Conservation (phyloP, 2,113 vertebrate species). For the Barbus barbus region DNA sequence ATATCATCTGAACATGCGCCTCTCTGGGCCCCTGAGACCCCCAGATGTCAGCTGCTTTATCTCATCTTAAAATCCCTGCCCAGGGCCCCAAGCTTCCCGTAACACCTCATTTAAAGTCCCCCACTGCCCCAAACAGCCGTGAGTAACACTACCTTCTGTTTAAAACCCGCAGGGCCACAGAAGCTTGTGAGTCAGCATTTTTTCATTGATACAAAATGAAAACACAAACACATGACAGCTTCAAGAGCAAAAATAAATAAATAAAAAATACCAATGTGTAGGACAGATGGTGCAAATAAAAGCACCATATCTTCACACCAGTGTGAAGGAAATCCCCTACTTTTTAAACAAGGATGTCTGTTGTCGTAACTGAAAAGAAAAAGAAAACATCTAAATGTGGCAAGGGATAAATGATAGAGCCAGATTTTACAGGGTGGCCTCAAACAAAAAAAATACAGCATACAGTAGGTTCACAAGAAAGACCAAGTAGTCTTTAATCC, state of each 20-base stretch:
- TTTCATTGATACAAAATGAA: constrained; percentile 36
- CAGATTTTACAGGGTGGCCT: constrained; percentile 50
- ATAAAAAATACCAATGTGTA: neutral
- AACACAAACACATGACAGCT: constrained; percentile 34
- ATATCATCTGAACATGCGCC: neutral
- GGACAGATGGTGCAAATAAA: constrained; percentile 7
- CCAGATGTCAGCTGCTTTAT: constrained; percentile 9
- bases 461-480: constrained; percentile 19
- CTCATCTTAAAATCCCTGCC: constrained; percentile 17
- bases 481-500: constrained; percentile 55
- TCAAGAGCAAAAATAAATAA: constrained; percentile 6
- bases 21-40: constrained; percentile 16
- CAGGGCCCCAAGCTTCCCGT: constrained; percentile 19
- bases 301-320: constrained; percentile 8
- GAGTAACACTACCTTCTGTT: constrained; percentile 44
- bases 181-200: constrained; percentile 39
- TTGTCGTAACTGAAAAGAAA: constrained; percentile 14
- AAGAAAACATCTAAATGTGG: constrained; percentile 32
- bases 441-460: constrained; percentile 39
- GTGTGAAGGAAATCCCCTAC: constrained; percentile 31
- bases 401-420: constrained; percentile 20
- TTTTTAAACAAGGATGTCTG: constrained; percentile 36
- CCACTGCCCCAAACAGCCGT: constrained; percentile 6
- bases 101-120: constrained; percentile 39
- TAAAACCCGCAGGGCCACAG: constrained; percentile 8